Percentiles rank a stretch among this genome's conserved stretches.
Evolutionary conservation across 2,113 vertebrate genomes (phyloP).

Genomic region (Megaceryle maxima): DNA sequence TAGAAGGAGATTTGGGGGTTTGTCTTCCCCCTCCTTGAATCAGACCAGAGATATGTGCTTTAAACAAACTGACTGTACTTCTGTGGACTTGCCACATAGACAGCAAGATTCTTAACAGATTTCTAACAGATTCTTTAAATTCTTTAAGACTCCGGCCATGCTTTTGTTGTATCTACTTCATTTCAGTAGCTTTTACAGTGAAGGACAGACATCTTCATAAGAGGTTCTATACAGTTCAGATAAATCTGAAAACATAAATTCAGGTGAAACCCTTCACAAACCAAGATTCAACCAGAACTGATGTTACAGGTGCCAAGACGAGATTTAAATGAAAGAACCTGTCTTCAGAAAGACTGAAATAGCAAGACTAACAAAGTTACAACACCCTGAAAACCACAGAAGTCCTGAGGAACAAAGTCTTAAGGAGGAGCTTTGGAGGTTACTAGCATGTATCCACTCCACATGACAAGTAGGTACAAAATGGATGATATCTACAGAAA

Average conservation of each 20-base stretch:
- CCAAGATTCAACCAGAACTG: background rate
- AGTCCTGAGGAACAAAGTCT: background rate
- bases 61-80: background rate
- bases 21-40: background rate
- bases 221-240: background rate
- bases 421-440: background rate
- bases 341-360: background rate
- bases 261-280: background rate
- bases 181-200: background rate
- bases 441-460: background rate
- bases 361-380: background rate
- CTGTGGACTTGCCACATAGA: background rate
- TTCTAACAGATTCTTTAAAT: slow-evolving; percentile 20
- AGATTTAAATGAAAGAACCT: background rate
- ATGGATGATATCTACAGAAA: background rate
- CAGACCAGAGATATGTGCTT: background rate
- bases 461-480: background rate
- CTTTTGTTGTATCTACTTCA: background rate
- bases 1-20: background rate
- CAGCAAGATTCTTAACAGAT: background rate
- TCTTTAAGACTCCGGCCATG: background rate
- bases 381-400: background rate
- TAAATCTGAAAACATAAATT: background rate
- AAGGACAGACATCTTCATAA: background rate
- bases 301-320: background rate